Conservation (phyloP, 2,888 invertebrate species). For the Cephus runcator region DNA sequence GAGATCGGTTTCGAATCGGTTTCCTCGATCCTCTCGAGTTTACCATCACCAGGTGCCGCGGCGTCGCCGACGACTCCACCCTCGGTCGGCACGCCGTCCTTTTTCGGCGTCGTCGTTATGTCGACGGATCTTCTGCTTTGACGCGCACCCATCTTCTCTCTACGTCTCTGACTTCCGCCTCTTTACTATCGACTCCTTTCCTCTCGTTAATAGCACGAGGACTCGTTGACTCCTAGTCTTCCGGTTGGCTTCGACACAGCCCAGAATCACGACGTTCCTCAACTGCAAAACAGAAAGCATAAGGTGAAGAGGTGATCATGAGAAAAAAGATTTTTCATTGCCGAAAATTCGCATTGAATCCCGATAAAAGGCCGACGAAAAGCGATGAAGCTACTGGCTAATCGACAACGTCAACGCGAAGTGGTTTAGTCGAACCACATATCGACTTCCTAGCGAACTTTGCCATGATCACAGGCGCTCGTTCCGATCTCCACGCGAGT, state of each 20-base stretch:
- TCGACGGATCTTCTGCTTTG: slow-evolving; percentile 90
- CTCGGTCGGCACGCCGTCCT: slow-evolving; percentile 67
- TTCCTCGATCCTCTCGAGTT: slow-evolving; percentile 82
- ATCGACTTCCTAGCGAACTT: background rate
- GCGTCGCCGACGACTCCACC: slow-evolving; percentile 70
- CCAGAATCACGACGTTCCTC: slow-evolving; percentile 5
- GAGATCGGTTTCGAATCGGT: slow-evolving; percentile 79
- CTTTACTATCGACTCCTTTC: slow-evolving; percentile 21
- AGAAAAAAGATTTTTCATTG: background rate
- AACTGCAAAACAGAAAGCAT: slow-evolving; percentile 7
- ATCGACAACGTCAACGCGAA: background rate
- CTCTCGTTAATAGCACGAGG: slow-evolving; percentile 18
- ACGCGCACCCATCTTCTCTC: slow-evolving; percentile 80
- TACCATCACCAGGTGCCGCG: slow-evolving; percentile 65
- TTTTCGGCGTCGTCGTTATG: slow-evolving; percentile 78
- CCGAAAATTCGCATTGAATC: background rate
- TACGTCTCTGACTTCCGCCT: slow-evolving; percentile 15
- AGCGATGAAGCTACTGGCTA: background rate
- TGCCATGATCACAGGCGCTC: background rate
- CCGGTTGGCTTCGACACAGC: slow-evolving; percentile 3
- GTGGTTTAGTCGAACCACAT: background rate
- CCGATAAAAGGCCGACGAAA: background rate
- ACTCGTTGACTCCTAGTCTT: slow-evolving; percentile 12
- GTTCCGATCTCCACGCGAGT: background rate
- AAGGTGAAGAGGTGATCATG: background rate